Base-by-base conservation (phyloP, 2,113 vertebrate species). In the Gallinago undulata region DNA sequence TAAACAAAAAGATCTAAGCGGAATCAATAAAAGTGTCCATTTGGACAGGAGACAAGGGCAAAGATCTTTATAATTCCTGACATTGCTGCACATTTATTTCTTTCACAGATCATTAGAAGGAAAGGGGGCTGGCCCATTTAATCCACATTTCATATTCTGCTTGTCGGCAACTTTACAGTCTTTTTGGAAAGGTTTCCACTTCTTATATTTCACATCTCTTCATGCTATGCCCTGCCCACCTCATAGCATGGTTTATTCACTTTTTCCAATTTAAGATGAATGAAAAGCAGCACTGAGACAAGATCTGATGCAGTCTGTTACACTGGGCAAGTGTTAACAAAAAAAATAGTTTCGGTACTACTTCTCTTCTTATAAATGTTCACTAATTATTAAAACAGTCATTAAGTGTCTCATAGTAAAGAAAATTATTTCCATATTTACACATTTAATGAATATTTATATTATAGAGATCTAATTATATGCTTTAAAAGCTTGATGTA, bases 41-140 rank as follows among this genome's bases (percentile, higher is more conserved):
- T 96, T 95, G 63, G 83, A 93, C 27, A 70, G 30, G 13, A 80
- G 78, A 74, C 63, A 95, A 91, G 67, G 50, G 37, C 9, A 76
- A 90, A 91, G n/a, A 77, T 83, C 55, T 92, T 51, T 90, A 59
- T 67, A 86, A 90, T 86, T 91, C 55, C 47, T 90, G 47, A 82
- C 9, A 79, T 82, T 69, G 6, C 37, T 80, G 27, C 7, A 39
- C 9, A 2, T 76, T 53, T 87, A 68, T 69, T 82, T 93, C n/a
- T 92, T 87, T 90, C 75, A 80, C 23, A 88, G 37, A 59, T 80
- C 67, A 35, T 33, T 80, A 83, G n/a, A 82, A 70, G 77, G 21
- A 25, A 66, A 73, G 33, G 19, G 80, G 12, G 33, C 16, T 86
- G 37, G 7, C 5, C 51, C 13, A 74, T 51, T 86, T 80, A 85